Evolutionary conservation across 2,888 invertebrate species (phyloP), one percentile per base, ranked within the genome.

Genomic region (Ferrisia virgata): DNA sequence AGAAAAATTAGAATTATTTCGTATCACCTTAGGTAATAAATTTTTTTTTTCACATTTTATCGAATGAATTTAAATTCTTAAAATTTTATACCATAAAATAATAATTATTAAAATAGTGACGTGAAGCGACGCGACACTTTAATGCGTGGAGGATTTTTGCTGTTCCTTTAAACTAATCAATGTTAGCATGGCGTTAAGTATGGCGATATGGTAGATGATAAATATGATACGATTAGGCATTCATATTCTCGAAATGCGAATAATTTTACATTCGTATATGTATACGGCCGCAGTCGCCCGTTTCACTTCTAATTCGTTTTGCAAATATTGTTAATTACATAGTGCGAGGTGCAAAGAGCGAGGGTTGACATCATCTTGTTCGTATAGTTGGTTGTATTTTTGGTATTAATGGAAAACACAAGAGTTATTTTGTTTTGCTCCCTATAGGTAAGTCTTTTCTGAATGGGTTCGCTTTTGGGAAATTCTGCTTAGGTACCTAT

Each of bases 341-440:
- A 1, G 72, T 33, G 13, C 33, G 72, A 72, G 72, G 72, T 33
- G 72, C 31, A 36, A 72, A 33, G 33, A 72, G 72, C 28, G 18
- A 33, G 72, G 64, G 72, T 72, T 72, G 72, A 72, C 72, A 72
- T 72, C 33, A 72, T 47, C 72, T 72, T 72, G 72, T 72, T 72
- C 72, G 72, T 33, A 47, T 47, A 33, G 72, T 33, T 9, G 72
- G 72, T 72, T 72, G 72, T 72, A 33, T 72, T 72, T 72, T 33
- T 72, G 72, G 72, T 72, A 33, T 72, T 72, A 72, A 72, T 72
- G 72, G 72, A 72, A 72, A 72, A 72, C 72, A 72, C 72, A 72
- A 33, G 72, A 72, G 72, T 72, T 72, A 72, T 72, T 72, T 72
- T 72, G 72, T 72, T 72, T 72, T 33, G 72, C 28, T 72, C 72